A percentile compares a stretch with the other conserved stretches of the same genome.
Conservation (phyloP, 2,888 invertebrate genomes). For the Athrips mouffetella region DNA sequence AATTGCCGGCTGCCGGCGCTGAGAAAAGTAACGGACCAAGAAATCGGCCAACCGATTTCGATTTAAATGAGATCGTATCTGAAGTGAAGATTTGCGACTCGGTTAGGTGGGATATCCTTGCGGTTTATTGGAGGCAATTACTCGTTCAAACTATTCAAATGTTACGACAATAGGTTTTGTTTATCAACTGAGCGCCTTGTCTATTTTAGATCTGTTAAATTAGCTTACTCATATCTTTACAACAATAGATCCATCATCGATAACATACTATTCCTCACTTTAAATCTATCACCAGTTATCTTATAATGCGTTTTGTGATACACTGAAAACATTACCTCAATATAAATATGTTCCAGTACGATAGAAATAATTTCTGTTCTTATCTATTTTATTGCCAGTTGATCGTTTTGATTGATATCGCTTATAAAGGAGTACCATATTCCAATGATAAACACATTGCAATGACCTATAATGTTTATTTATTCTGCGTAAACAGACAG, state of each 20-base stretch:
- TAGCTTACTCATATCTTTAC: constrained; percentile 2
- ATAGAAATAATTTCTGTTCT: neutral
- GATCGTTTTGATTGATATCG: constrained; percentile 8
- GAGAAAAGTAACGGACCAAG: constrained; percentile 11
- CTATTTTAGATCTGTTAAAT: constrained; percentile 7
- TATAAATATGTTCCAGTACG: neutral
- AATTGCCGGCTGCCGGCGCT: neutral
- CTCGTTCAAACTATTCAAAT: neutral
- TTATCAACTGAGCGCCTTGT: constrained; percentile 2
- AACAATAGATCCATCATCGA: neutral
- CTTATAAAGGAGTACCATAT: constrained; percentile 4
- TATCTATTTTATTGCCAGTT: constrained; percentile 2
- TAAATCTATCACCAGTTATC: neutral
- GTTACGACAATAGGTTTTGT: constrained; percentile 7
- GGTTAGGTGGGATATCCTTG: constrained; percentile 1
- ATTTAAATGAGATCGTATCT: constrained; percentile 1
- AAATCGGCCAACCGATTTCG: constrained; percentile 5
- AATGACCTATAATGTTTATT: neutral
- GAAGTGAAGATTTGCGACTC: neutral
- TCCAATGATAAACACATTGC: constrained; percentile 3
- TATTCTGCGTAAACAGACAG: neutral
- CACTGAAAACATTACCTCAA: neutral
- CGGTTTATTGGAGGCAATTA: neutral
- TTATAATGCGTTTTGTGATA: neutral
- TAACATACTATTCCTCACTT: neutral